Evolutionary conservation across 2,797 vertebrate species (phyloP).

Genomic region (Syngnathus rostellatus): DNA sequence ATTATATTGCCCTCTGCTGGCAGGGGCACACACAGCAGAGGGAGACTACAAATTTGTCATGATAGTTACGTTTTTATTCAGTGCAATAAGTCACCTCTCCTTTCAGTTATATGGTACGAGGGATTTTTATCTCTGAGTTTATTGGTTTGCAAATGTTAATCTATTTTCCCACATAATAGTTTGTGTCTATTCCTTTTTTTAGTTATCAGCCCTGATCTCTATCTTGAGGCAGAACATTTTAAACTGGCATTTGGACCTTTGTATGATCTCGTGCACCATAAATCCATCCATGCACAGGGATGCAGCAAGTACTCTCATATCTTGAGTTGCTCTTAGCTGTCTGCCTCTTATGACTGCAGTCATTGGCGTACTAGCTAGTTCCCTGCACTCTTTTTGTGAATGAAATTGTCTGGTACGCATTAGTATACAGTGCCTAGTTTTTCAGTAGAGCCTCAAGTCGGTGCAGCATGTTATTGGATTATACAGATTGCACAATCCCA

Average conservation of each 20-base stretch:
- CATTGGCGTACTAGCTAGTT: constrained; percentile 7
- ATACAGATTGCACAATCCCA: constrained; percentile 48
- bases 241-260: constrained; percentile 70
- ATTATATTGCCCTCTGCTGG: neutral
- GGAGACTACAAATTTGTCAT: neutral
- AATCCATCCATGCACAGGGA: constrained; percentile 29
- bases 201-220: constrained; percentile 34
- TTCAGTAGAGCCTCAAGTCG: constrained; percentile 11
- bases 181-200: constrained; percentile 2
- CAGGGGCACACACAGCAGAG: neutral
- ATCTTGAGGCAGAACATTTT: constrained; percentile 60
- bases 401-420: constrained; percentile 10
- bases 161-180: constrained; percentile 41
- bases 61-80: neutral
- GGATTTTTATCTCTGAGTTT: neutral
- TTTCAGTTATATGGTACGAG: too few species aligned
- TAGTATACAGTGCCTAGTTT: constrained; percentile 19
- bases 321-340: constrained; percentile 17
- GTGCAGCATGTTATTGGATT: constrained; percentile 31
- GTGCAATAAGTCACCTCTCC: neutral
- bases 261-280: constrained; percentile 22
- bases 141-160: constrained; percentile 33
- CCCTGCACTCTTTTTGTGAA: constrained; percentile 6
- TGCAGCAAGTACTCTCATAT: constrained; percentile 12
- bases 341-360: constrained; percentile 23